A percentile compares a stretch with the other conserved stretches of the same genome.
Conservation (phyloP, 1,140 invertebrate species). For the Diuraphis noxia region DNA sequence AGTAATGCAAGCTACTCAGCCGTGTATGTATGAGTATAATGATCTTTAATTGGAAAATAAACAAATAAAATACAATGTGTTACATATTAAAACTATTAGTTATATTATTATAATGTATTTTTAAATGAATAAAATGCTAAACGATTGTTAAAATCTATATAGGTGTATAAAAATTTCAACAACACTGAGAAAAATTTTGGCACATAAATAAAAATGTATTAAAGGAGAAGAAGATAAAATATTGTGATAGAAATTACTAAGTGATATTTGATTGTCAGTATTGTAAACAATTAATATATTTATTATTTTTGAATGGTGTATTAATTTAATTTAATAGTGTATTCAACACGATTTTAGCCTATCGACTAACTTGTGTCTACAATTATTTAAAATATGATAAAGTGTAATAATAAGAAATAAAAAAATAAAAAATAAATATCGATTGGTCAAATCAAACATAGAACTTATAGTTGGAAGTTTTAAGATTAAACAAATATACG, state of each 20-base stretch:
- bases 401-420: not conserved
- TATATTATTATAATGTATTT: slow-evolving; percentile 9
- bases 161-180: slow-evolving; percentile 6
- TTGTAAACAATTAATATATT: not conserved
- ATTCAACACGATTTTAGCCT: not conserved
- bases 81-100: slow-evolving; percentile 20
- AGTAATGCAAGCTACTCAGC: not conserved
- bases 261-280: slow-evolving; percentile 38
- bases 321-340: not conserved
- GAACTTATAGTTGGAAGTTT: not conserved
- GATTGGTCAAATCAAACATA: not conserved
- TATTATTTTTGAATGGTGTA: slow-evolving; percentile 8
- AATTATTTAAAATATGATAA: not conserved
- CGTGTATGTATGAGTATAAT: not conserved
- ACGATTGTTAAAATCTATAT: not conserved
- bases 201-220: slow-evolving; percentile 21
- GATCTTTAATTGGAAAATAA: slow-evolving; percentile 30
- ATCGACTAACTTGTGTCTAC: slow-evolving; percentile 6
- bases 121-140: slow-evolving; percentile 22
- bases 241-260: not conserved
- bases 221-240: not conserved
- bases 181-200: slow-evolving; percentile 18
- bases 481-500: not conserved
- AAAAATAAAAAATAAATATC: not conserved
- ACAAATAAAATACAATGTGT: slow-evolving; percentile 22